A percentile compares a stretch with the other conserved stretches of the same genome.
Conservation (phyloP, 2,888 invertebrate species). For the Eubasilissa splendida region DNA sequence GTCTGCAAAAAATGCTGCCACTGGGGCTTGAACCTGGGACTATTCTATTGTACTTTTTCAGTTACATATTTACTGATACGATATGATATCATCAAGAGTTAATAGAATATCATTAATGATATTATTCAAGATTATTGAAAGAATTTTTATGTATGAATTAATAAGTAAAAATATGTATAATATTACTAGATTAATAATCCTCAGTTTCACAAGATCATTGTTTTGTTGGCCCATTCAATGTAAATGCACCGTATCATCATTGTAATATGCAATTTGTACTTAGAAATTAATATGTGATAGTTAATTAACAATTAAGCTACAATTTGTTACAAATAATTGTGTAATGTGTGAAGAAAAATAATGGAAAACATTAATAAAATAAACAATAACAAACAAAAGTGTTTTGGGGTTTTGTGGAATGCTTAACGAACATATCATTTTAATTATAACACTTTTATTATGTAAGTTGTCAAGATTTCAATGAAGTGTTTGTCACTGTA, state of each 20-base stretch:
- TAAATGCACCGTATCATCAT: slow-evolving; percentile 31
- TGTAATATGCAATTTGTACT: slow-evolving; percentile 46
- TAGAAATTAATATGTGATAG: slow-evolving; percentile 52
- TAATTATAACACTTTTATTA: slow-evolving; percentile 39
- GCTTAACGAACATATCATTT: slow-evolving; percentile 58
- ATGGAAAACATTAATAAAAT: not conserved
- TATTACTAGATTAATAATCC: not conserved
- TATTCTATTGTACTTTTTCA: no score
- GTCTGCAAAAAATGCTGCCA: no score
- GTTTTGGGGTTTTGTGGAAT: slow-evolving; percentile 52
- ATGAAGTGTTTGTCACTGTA: slow-evolving; percentile 5
- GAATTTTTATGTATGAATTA: no score
- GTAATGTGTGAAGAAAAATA: slow-evolving; percentile 18
- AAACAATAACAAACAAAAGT: slow-evolving; percentile 36
- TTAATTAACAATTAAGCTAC: slow-evolving; percentile 31
- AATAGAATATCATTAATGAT: no score
- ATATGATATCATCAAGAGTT: no score
- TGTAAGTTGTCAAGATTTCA: slow-evolving; percentile 10
- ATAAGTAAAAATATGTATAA: no score
- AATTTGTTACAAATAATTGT: slow-evolving; percentile 25
- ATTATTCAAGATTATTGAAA: no score
- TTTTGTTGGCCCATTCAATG: not conserved
- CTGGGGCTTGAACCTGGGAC: no score
- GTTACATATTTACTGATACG: no score
- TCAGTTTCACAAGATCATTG: not conserved